Base-by-base conservation (phyloP, 1,140 invertebrate genomes). In the Colletes gigas region DNA sequence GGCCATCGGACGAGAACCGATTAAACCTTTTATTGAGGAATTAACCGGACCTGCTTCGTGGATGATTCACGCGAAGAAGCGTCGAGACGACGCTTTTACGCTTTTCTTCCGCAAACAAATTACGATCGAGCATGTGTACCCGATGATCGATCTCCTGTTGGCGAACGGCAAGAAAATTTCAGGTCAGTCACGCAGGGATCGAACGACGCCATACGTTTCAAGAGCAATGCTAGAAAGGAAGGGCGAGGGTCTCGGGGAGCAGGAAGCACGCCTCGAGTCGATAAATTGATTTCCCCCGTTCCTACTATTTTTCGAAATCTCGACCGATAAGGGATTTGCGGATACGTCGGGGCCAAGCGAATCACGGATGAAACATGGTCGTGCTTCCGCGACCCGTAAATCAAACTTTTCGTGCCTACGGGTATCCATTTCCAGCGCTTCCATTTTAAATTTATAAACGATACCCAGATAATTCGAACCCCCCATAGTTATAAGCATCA, bases 311-410 rank as follows among this genome's bases (percentile, higher is more conserved):
- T 14, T 10, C 1, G 39, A 47, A 68, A 76, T 68, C 21, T 17
- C 41, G 9, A 17, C 10, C 41, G 65, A 76, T 59, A 59, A 30
- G 5, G 14, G 12, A 63, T 14, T 6, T 39, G 60, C 50, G 39
- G n/a, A 21, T 76, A 21, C 19, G 15, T 55, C 19, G 17, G 14
- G 17, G 7, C 12, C 5, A 15, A 15, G 19, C 21, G 50, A 68
- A 54, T 54, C 47, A 54, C 21, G 39, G 47, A 55, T 75, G 50
- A 75, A 66, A 55, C 62, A 75, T 55, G 41, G 50, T 3, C 5
- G 50, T 17, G 52, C 9, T 47, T 68, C 1, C 19, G 14, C 73
- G 30, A 30, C 30, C 19, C 65, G 39, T 59, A 59, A 69, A 77
- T 77, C 74, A 59, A 77, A 59, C 14, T 21, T 19, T 50, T 4